These are phyloP conservation scores for Spilogale gracilis DNA, from an alignment of 2,113 vertebrate species.

Conservation along the genomic window DNA sequence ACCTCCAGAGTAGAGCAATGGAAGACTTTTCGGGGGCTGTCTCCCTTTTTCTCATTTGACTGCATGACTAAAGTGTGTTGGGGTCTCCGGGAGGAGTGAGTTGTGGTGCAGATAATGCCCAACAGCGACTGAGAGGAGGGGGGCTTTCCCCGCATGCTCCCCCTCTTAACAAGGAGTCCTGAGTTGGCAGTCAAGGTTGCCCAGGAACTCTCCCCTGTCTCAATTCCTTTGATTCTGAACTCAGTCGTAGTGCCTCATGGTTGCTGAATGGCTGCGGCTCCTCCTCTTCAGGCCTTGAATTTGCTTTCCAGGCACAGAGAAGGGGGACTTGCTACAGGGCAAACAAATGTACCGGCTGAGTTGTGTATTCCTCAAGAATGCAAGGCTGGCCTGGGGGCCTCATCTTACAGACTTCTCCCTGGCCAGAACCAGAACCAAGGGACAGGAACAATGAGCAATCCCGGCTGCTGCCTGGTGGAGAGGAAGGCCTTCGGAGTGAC, in stretches of 20 bases:
- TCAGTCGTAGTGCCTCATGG: not conserved
- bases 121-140: not conserved
- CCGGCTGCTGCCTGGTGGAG: not conserved
- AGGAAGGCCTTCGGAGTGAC: not conserved
- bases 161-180: not conserved
- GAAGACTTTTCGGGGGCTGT: not conserved
- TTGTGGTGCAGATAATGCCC: not conserved
- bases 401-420: not conserved
- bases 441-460: not conserved
- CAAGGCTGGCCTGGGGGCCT: not conserved
- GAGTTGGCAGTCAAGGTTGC: not conserved
- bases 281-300: too few relatives aligned
- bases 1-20: not conserved
- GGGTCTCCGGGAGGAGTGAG: not conserved
- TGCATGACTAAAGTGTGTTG: conserved; percentile 53
- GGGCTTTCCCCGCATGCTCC: not conserved
- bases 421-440: not conserved
- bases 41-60: not conserved
- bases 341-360: not conserved
- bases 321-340: not conserved
- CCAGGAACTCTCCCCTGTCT: not conserved
- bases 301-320: not conserved
- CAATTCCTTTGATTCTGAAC: not conserved
- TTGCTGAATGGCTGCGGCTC: not conserved
- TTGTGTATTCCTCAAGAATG: not conserved